Base-by-base conservation (phyloP, 2,113 vertebrate species). In the Istiophorus platypterus region DNA sequence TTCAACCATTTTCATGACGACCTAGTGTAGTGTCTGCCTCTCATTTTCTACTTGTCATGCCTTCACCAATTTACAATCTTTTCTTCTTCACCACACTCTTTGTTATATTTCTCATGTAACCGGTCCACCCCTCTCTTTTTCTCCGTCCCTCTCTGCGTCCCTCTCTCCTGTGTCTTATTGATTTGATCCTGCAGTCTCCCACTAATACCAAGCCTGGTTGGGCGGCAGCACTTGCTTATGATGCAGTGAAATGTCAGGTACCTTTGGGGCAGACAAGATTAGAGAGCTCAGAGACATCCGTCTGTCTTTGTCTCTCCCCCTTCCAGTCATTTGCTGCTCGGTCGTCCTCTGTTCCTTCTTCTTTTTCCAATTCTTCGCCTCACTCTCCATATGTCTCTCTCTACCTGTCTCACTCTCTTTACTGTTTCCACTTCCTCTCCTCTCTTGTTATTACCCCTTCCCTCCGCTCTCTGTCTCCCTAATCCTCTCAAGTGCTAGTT, bases 401-500 rank as follows among this genome's bases (percentile, higher is more conserved):
- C 45, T 20, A 20, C 26, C 49, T 5, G 14, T 68, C 47, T 65
- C 78, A 3, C 34, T 42, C n/a, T 26, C 82, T 69, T 14, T 31
- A 2, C 47, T 4, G 11, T 72, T 65, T 63, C 75, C 54, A 56
- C 39, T 17, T 47, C n/a, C 74, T 45, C 61, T 27, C 68, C 66
- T 82, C 41, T 68, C 70, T 71, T 45, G 18, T 84, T 82, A 57
- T 84, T 78, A 78, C 76, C 54, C 65, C 67, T 81, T 74, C 24
- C 47, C 52, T 84, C 52, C 1, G n/a, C 41, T 72, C 78, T 72
- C 74, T 62, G 64, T 66, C 75, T 68, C 65, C 14, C 82, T 90
- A 89, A 92, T 90, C 90, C 88, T 88, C 90, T 89, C 84, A 84
- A 90, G 88, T 79, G 67, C 82, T 73, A 61, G 39, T 86, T 83